phyloP scores from a whole-genome alignment of 2,888 invertebrate species.

The Drosophila conformis region DNA sequence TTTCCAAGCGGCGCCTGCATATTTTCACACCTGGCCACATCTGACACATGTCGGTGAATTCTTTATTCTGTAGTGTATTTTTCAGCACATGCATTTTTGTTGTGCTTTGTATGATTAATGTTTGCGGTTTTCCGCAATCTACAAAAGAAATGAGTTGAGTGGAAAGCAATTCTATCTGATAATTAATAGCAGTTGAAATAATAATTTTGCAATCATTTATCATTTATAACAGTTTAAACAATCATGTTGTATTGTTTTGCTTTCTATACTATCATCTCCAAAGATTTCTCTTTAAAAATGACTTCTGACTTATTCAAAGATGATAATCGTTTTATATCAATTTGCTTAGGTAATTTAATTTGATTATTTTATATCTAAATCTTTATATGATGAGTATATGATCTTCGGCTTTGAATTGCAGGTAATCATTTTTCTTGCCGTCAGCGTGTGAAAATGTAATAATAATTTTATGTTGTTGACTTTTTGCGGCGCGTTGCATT shows the following conservation, averaged over 20 bases:
- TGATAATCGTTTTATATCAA: not conserved
- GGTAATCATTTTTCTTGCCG: constrained; percentile 15
- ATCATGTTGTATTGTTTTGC: not conserved
- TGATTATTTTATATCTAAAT: not conserved
- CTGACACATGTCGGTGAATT: constrained; percentile 29
- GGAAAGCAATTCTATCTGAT: not conserved
- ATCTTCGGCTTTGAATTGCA: constrained; percentile 10
- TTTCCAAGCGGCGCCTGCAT: constrained; percentile 20
- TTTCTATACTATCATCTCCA: not conserved
- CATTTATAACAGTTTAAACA: not conserved
- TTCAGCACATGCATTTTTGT: not conserved
- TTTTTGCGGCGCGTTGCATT: constrained; percentile 37
- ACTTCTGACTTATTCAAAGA: not conserved
- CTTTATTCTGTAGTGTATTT: constrained; percentile 6
- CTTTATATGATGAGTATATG: constrained; percentile 1
- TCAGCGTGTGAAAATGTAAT: constrained; percentile 71
- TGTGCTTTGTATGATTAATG: not conserved
- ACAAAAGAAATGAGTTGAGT: not conserved
- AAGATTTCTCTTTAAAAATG: not conserved
- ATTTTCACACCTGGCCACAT: constrained; percentile 49
- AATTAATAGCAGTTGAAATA: not conserved
- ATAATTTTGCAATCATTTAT: not conserved
- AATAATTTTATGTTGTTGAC: constrained; percentile 63
- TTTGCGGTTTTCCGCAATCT: not conserved
- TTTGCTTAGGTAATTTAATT: not conserved